Evolutionary conservation across 1,140 invertebrate species (phyloP), one percentile per base, ranked within the genome.

Genomic region (Hylyphantes graminicola): DNA sequence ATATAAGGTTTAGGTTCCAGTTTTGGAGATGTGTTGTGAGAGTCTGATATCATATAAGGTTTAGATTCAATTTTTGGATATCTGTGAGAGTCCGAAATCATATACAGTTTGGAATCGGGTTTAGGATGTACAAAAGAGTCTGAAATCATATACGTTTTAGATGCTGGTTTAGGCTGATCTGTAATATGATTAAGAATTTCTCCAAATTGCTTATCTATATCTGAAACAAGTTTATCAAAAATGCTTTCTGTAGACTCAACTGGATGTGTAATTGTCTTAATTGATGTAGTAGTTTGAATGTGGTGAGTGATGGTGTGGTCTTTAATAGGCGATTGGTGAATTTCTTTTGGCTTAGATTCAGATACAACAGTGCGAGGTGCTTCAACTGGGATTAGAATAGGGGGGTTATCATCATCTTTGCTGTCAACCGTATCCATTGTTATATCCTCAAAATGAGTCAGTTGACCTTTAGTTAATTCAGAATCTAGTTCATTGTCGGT

Each of bases 371-470:
- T 83, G 48, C 21, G 80, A 65, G 80, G 80, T 0, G 80, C 74
- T 75, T 83, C 70, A 67, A 85, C 82, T 11, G 82, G 82, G 35
- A 70, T 17, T 6, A 85, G 54, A 50, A 85, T 57, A 17, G 82
- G 82, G 21, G 82, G 82, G 53, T 85, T 85, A 77, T 80, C 65
- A 74, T 80, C 77, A 82, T 82, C 79, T 61, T 85, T 85, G 50
- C 74, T 76, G 54, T 85, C 82, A 19, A 74, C 35, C 10, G 65
- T 85, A 61, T 85, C 82, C 73, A 77, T 85, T 53, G 82, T 85
- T 61, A 85, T 85, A 10, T 85, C 82, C 21, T 85, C 82, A 77
- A 85, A 85, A 77, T 85, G 73, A 61, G 82, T 77, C 48, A 77
- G 19, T 53, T 85, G 82, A 77, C 72, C 77, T 53, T 77, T 74